These are phyloP conservation scores for Cliona cf. orientalis DNA, from an alignment of 37 sponge, comb jelly and placozoan genomes.

Conservation along the genomic window DNA sequence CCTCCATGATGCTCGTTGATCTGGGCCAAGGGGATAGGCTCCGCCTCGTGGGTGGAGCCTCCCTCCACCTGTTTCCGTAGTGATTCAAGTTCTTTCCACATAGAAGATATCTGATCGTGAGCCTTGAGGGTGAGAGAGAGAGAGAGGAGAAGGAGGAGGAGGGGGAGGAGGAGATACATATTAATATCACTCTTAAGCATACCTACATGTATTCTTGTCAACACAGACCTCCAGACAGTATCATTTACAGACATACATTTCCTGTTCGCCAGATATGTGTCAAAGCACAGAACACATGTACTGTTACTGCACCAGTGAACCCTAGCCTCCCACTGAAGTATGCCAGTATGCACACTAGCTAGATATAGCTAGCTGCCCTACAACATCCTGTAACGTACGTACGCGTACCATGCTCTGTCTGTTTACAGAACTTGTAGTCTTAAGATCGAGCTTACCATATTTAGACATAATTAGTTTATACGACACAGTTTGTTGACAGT, in stretches of 20 bases:
- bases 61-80: constrained; percentile 51
- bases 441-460: too few relatives aligned
- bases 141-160: not conserved
- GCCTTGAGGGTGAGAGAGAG: constrained; percentile 20
- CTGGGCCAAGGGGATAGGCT: not conserved
- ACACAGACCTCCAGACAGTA: not conserved
- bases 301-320: too few relatives aligned
- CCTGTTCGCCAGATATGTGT: not conserved
- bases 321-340: too few relatives aligned
- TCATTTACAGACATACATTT: not conserved
- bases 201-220: not conserved
- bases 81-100: constrained; percentile 79
- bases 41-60: not conserved
- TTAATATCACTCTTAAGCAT: not conserved
- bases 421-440: too few relatives aligned
- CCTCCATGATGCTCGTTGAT: not conserved
- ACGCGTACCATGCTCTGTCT: too few relatives aligned
- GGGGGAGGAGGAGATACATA: not conserved
- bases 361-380: too few relatives aligned
- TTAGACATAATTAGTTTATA: too few relatives aligned
- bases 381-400: too few relatives aligned
- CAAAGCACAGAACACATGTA: too few relatives aligned
- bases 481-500: too few relatives aligned
- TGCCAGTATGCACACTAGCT: too few relatives aligned
- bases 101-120: constrained; percentile 66